Evolutionary conservation across 1,140 invertebrate genomes (phyloP).

Genomic region (Drosophila sucinea): DNA sequence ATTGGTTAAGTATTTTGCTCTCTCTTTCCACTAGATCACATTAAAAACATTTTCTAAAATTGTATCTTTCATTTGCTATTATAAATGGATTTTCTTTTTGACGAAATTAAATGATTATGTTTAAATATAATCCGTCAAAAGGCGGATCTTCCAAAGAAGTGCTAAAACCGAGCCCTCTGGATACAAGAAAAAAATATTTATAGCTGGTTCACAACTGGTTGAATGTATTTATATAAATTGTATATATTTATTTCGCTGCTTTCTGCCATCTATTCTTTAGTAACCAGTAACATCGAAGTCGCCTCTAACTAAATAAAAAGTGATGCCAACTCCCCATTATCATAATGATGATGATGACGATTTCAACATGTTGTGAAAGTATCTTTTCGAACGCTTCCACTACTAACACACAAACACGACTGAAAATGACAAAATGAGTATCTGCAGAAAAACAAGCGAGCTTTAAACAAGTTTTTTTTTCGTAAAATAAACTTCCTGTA

Average conservation of each 20-base stretch:
- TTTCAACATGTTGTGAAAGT: constrained; percentile 22
- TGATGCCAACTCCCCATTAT: constrained; percentile 10
- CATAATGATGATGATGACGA: constrained; percentile 5
- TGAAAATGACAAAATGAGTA: constrained; percentile 18
- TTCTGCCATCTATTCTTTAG: not conserved
- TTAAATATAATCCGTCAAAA: no score
- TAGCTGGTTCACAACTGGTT: no score
- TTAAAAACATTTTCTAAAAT: no score
- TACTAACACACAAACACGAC: constrained; percentile 9
- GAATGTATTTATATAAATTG: not conserved
- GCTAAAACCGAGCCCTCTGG: no score
- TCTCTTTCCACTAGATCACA: no score
- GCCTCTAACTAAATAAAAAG: not conserved
- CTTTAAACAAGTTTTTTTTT: constrained; percentile 27
- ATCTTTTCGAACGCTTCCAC: constrained; percentile 15
- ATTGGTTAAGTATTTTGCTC: no score
- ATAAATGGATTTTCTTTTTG: no score
- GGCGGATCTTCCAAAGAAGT: no score
- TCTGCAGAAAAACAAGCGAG: constrained; percentile 27
- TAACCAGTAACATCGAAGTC: not conserved
- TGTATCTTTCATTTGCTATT: no score
- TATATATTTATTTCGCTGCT: not conserved
- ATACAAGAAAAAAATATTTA: no score
- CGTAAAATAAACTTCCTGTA: constrained; percentile 50
- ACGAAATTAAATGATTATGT: no score